These are phyloP conservation scores for Heliopora coerulea DNA, from an alignment of 92 coral and sea anemone genomes.

Conservation along the genomic window DNA sequence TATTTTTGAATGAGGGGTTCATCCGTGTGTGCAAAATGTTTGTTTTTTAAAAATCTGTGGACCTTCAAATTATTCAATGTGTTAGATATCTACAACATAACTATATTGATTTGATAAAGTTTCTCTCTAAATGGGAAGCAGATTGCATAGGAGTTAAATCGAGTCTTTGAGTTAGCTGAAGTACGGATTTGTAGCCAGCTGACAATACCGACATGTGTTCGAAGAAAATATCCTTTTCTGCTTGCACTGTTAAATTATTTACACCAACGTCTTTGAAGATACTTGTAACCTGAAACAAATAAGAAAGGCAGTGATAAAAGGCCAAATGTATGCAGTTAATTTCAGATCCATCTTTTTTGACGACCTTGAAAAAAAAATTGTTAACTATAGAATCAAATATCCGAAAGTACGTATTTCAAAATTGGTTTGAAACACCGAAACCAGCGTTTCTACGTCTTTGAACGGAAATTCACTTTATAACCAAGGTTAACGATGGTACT, in stretches of 20 bases:
- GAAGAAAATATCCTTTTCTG: conserved; percentile 93
- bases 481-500: too few relatives aligned
- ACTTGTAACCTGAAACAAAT: conserved; percentile 64
- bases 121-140: conserved; percentile 5
- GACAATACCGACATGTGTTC: conserved; percentile 96
- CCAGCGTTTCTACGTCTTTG: too few relatives aligned
- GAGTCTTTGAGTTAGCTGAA: conserved; percentile 81
- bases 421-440: too few relatives aligned
- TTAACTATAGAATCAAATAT: too few relatives aligned
- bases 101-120: conserved; percentile 34
- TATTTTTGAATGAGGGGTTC: too few relatives aligned
- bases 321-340: too few relatives aligned
- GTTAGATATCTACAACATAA: background rate
- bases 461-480: too few relatives aligned
- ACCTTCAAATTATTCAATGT: background rate
- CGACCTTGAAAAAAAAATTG: too few relatives aligned
- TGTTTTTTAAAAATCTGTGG: too few relatives aligned
- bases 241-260: conserved; percentile 76
- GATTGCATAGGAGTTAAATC: conserved; percentile 38
- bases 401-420: too few relatives aligned
- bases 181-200: conserved; percentile 95
- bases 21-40: too few relatives aligned
- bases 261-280: conserved; percentile 87
- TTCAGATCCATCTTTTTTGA: too few relatives aligned
- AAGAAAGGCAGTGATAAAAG: background rate